Evolutionary conservation across 2,888 invertebrate species (phyloP).

Genomic region (Leptinotarsa haldemani): DNA sequence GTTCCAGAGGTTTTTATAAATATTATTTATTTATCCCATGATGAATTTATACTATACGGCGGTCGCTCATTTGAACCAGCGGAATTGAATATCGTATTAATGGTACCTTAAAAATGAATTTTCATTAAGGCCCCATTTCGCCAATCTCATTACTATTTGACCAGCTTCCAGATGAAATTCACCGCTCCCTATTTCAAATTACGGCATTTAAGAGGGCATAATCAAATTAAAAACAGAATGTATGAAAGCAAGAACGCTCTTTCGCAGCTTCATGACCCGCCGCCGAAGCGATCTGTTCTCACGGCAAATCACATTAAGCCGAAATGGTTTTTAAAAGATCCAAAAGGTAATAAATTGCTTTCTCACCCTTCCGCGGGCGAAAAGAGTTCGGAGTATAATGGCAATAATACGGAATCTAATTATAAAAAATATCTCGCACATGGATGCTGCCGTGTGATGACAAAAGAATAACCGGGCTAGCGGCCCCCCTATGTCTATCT

Average conservation of each 20-base stretch:
- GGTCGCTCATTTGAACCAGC: too few relatives aligned
- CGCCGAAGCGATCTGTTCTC: slow-evolving; percentile 32
- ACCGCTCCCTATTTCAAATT: slow-evolving; percentile 33
- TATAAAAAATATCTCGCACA: slow-evolving; percentile 63
- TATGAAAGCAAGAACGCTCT: slow-evolving; percentile 37
- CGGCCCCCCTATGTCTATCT: slow-evolving; percentile 48
- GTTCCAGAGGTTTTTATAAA: too few relatives aligned
- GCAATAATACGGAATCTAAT: slow-evolving; percentile 61
- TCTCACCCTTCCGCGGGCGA: slow-evolving; percentile 41
- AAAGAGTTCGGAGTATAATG: slow-evolving; percentile 29
- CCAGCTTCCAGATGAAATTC: slow-evolving; percentile 3
- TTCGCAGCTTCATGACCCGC: slow-evolving; percentile 40
- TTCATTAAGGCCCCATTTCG: not conserved
- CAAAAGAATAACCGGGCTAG: slow-evolving; percentile 40
- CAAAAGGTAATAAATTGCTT: slow-evolving; percentile 48
- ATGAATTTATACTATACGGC: too few relatives aligned
- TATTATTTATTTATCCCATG: too few relatives aligned
- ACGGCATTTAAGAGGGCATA: slow-evolving; percentile 32
- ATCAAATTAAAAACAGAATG: slow-evolving; percentile 34
- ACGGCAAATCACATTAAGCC: slow-evolving; percentile 46
- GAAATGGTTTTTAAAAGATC: slow-evolving; percentile 47
- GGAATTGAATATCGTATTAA: not conserved
- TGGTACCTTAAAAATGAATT: not conserved
- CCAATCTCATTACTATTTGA: not conserved
- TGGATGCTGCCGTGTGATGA: slow-evolving; percentile 51